phyloP scores from a whole-genome alignment of 1,140 invertebrate genomes.

The Uloborus diversus region DNA sequence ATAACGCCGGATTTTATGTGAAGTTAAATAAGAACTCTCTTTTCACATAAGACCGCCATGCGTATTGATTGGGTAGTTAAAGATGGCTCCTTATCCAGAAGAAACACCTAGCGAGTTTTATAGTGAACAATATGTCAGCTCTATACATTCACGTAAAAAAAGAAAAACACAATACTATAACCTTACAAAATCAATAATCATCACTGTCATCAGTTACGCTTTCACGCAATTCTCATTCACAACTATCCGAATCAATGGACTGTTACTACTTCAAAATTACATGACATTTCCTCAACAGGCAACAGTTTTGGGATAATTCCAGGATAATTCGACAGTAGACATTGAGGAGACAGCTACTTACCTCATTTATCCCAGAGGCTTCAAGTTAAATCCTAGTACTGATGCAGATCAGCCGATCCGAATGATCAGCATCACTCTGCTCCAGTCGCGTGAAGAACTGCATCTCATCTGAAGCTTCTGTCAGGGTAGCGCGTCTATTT shows the following conservation, averaged over 20 bases:
- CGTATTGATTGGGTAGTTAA: constrained; percentile 25
- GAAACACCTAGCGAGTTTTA: not conserved
- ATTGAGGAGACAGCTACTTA: not conserved
- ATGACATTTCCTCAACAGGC: not conserved
- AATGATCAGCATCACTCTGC: not conserved
- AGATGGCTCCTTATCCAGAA: not conserved
- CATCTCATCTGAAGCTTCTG: not conserved
- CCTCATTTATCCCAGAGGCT: not conserved
- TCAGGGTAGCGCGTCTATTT: not conserved
- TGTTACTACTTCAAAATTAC: not conserved
- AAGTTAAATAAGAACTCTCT: constrained; percentile 3
- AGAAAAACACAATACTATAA: not conserved
- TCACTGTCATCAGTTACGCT: too few relatives aligned
- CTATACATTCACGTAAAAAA: not conserved
- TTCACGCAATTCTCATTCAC: not conserved
- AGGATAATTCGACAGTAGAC: not conserved
- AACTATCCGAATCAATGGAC: not conserved
- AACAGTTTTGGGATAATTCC: not conserved
- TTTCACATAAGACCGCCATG: not conserved
- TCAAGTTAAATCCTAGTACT: not conserved
- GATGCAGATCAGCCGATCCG: not conserved
- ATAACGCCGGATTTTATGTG: not conserved
- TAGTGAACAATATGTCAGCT: not conserved
- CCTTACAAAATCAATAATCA: not conserved
- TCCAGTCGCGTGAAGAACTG: not conserved